These are phyloP conservation scores for Solea solea DNA, from an alignment of 2,113 vertebrate species.

Conservation along the genomic window DNA sequence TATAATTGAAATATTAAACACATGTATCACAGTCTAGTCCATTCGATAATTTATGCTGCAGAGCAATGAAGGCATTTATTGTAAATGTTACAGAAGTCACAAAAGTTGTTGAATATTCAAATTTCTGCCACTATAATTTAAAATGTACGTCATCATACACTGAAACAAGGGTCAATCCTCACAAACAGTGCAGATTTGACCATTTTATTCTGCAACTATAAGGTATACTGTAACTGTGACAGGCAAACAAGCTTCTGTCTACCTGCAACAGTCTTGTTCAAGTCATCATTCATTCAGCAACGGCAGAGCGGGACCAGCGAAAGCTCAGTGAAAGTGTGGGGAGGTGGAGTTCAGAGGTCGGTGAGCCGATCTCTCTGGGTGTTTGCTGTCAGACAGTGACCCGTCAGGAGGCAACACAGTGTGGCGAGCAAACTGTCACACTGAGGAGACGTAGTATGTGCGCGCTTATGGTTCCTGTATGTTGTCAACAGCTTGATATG, in stretches of 20 bases:
- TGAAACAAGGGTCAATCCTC: slow-evolving; percentile 2
- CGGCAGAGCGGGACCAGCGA: not conserved
- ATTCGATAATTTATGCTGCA: too few species aligned
- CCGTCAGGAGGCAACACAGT: slow-evolving; percentile 46
- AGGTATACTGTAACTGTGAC: slow-evolving; percentile 9
- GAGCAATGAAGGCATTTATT: too few species aligned
- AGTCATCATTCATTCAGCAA: not conserved
- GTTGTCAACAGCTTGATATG: slow-evolving; percentile 50
- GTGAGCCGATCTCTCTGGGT: slow-evolving; percentile 34
- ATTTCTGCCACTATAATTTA: too few species aligned
- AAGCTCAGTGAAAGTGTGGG: not conserved
- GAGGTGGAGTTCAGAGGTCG: not conserved
- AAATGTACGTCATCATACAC: not conserved
- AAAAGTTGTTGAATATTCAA: too few species aligned
- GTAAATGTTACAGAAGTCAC: too few species aligned
- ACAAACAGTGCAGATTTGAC: not conserved
- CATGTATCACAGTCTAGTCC: too few species aligned
- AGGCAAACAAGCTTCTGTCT: not conserved
- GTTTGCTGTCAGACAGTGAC: slow-evolving; percentile 56
- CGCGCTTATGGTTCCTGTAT: slow-evolving; percentile 37
- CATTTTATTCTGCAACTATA: not conserved
- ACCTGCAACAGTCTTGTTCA: not conserved
- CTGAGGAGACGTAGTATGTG: slow-evolving; percentile 43
- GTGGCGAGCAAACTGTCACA: slow-evolving; percentile 50
- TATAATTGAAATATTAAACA: too few species aligned